These are phyloP conservation scores for Pangasianodon hypophthalmus DNA, from an alignment of 2,113 vertebrate genomes.

Conservation along the genomic window DNA sequence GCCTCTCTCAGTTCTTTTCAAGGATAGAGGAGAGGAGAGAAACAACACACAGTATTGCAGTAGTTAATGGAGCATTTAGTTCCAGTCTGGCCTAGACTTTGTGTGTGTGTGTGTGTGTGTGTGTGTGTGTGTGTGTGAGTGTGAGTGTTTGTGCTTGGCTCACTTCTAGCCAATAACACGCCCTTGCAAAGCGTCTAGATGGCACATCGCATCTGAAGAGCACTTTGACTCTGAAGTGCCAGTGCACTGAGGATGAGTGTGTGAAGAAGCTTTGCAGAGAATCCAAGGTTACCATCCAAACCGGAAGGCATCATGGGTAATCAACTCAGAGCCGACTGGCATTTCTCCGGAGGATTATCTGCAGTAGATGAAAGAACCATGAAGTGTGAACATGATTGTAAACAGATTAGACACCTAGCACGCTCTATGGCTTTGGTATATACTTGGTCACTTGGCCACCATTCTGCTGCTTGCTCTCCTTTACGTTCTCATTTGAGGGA, in stretches of 20 bases:
- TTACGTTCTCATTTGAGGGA: neutral
- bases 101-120: conserved; percentile 18
- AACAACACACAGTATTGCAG: conserved; percentile 31
- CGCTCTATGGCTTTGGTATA: neutral
- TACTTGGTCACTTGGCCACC: neutral
- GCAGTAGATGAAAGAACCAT: neutral
- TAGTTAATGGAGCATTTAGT: conserved; percentile 56
- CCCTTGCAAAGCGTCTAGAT: conserved; percentile 1
- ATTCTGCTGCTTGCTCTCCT: neutral
- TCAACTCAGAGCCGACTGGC: conserved; percentile 15
- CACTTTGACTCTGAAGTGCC: conserved; percentile 22
- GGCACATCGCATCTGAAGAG: conserved; percentile 17
- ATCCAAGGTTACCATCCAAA: conserved; percentile 1
- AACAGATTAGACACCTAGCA: neutral
- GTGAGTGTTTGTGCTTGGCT: neutral
- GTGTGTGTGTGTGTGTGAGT: conserved; percentile 19
- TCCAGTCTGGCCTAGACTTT: conserved; percentile 44
- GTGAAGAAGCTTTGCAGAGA: conserved; percentile 1
- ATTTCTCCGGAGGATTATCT: neutral
- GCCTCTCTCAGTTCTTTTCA: conserved; percentile 11
- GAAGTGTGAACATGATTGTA: conserved; percentile 2
- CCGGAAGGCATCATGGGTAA: conserved; percentile 31
- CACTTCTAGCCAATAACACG: neutral
- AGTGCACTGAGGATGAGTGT: conserved; percentile 6
- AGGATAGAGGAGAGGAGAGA: conserved; percentile 23